These are phyloP conservation scores for Periparus ater DNA, from an alignment of 2,797 vertebrate species.

Conservation along the genomic window DNA sequence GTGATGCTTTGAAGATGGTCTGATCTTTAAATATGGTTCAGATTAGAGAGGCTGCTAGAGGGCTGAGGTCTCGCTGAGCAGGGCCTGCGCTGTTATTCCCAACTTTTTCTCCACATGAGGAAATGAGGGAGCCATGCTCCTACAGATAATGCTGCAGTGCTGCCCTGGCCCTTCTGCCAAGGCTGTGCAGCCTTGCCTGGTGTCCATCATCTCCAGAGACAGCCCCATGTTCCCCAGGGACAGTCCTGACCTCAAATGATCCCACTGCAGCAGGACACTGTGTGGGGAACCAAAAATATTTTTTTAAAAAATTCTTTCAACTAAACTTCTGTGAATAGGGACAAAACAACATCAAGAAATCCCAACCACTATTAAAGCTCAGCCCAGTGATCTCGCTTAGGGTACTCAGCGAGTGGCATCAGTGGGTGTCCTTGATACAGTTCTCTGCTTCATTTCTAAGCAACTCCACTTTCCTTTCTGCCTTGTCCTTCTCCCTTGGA, in stretches of 20 bases:
- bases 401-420: background rate
- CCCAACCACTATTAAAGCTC: background rate
- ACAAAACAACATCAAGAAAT: background rate
- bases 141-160: background rate
- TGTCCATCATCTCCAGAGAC: background rate
- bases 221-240: background rate
- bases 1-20: constrained; percentile 63
- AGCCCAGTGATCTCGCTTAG: background rate
- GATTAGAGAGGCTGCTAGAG: constrained; percentile 27
- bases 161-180: constrained; percentile 10
- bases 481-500: background rate
- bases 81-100: background rate
- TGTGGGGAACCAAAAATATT: background rate
- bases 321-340: background rate
- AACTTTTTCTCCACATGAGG: background rate
- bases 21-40: constrained; percentile 27
- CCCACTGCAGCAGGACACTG: background rate
- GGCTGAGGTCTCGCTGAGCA: background rate
- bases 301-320: background rate
- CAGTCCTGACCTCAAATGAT: background rate
- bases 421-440: background rate
- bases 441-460: background rate
- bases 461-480: background rate
- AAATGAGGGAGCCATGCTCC: background rate
- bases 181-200: background rate